These are phyloP conservation scores for Himalopsyche anomala DNA, from an alignment of 2,888 invertebrate species.

Conservation along the genomic window DNA sequence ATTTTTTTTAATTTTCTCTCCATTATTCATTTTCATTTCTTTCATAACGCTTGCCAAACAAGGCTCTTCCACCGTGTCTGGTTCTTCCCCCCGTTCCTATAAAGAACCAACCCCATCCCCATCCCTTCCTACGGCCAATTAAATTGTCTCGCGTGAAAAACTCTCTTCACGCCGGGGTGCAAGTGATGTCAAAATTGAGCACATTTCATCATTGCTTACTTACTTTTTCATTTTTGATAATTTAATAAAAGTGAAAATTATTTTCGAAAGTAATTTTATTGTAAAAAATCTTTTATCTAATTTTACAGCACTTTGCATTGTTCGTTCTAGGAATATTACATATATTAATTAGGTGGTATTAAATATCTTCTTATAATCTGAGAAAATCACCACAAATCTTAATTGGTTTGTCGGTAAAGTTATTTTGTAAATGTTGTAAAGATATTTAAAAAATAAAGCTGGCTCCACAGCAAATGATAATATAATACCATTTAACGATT, in stretches of 20 bases:
- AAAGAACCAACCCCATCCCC: not conserved
- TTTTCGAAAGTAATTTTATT: too few relatives aligned
- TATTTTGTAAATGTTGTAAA: too few relatives aligned
- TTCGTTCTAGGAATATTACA: too few relatives aligned
- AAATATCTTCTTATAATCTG: too few relatives aligned
- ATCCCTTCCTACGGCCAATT: conserved; percentile 46
- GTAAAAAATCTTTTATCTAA: too few relatives aligned
- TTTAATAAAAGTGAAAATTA: not conserved
- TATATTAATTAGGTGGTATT: too few relatives aligned
- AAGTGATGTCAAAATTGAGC: conserved; percentile 27
- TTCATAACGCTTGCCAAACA: conserved; percentile 28
- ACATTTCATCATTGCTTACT: conserved; percentile 24
- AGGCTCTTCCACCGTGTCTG: not conserved
- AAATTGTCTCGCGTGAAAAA: conserved; percentile 52
- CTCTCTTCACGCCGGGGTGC: conserved; percentile 38
- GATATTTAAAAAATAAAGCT: too few relatives aligned
- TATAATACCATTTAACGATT: too few relatives aligned
- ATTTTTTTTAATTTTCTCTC: conserved; percentile 26
- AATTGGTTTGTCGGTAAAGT: too few relatives aligned
- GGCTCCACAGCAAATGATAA: too few relatives aligned
- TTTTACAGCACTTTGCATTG: too few relatives aligned
- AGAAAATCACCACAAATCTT: too few relatives aligned
- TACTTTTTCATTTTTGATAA: conserved; percentile 8
- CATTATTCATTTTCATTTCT: conserved; percentile 34
- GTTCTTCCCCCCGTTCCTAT: not conserved